phyloP scores from a whole-genome alignment of 2,797 vertebrate genomes.

The Pseudochaenichthys georgianus region DNA sequence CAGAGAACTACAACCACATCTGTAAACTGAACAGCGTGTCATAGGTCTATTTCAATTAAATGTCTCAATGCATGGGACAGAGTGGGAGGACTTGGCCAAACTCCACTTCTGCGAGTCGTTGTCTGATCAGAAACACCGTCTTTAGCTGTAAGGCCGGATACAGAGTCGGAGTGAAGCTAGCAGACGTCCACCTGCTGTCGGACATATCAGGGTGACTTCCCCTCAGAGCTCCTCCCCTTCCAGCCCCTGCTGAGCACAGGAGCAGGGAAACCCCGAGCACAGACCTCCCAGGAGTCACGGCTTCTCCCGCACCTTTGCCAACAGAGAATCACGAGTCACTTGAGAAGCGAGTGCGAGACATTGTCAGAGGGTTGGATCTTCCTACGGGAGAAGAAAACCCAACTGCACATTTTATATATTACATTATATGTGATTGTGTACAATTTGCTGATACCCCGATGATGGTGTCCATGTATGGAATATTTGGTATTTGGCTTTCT shows the following conservation, averaged over 20 bases:
- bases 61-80: slow-evolving; percentile 70
- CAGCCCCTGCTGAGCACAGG: slow-evolving; percentile 59
- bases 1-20: slow-evolving; percentile 65
- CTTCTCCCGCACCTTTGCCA: slow-evolving; percentile 73
- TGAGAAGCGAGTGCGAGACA: slow-evolving; percentile 66
- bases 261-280: slow-evolving; percentile 69
- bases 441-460: slow-evolving; percentile 84
- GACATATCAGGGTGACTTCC: slow-evolving; percentile 66
- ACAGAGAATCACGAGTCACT: slow-evolving; percentile 72
- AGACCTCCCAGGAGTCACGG: slow-evolving; percentile 74
- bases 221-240: slow-evolving; percentile 54
- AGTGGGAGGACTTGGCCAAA: slow-evolving; percentile 38
- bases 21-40: slow-evolving; percentile 75
- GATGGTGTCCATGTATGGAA: slow-evolving; percentile 84
- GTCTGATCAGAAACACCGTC: slow-evolving; percentile 42
- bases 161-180: slow-evolving; percentile 34
- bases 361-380: slow-evolving; percentile 70
- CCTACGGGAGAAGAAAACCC: slow-evolving; percentile 67
- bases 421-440: slow-evolving; percentile 85
- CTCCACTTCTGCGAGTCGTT: slow-evolving; percentile 32
- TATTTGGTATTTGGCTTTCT: slow-evolving; percentile 86
- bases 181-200: slow-evolving; percentile 54
- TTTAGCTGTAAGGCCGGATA: slow-evolving; percentile 37
- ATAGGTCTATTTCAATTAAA: slow-evolving; percentile 73
- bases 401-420: slow-evolving; percentile 84